phyloP scores from a whole-genome alignment of 1,140 invertebrate genomes.

The Heliothis subflexa region DNA sequence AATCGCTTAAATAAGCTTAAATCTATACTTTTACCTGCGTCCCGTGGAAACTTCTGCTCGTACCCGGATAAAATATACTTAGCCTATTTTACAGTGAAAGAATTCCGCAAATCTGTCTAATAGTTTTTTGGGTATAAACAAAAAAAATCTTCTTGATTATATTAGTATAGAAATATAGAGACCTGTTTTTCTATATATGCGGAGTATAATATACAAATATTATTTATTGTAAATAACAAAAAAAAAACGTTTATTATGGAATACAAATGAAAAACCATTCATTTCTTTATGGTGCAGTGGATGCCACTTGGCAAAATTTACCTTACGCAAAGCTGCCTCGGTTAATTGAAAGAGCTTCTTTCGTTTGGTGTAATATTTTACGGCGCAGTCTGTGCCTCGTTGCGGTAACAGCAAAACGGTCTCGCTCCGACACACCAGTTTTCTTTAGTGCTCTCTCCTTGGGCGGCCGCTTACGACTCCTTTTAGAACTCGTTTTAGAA shows the following conservation, averaged over 20 bases:
- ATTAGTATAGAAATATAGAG: too few relatives aligned
- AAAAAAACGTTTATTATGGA: not conserved
- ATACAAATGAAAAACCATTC: constrained; percentile 31
- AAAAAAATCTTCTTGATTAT: too few relatives aligned
- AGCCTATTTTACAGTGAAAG: too few relatives aligned
- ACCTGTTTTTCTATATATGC: too few relatives aligned
- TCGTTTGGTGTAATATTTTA: constrained; percentile 84
- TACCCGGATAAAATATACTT: too few relatives aligned
- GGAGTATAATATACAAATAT: too few relatives aligned
- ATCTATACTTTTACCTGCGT: too few relatives aligned
- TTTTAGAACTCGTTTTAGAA: constrained; percentile 63
- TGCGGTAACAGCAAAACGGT: constrained; percentile 64
- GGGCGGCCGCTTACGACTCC: constrained; percentile 68
- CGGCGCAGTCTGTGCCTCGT: constrained; percentile 63
- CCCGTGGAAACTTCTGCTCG: too few relatives aligned
- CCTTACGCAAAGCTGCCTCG: constrained; percentile 81
- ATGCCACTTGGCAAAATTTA: constrained; percentile 76
- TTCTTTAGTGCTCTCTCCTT: constrained; percentile 64
- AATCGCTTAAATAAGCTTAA: too few relatives aligned
- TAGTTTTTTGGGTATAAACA: too few relatives aligned
- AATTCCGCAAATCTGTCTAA: too few relatives aligned
- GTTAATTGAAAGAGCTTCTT: constrained; percentile 85
- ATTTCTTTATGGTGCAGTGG: constrained; percentile 51
- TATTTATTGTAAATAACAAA: not conserved
- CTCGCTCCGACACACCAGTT: constrained; percentile 67